phyloP scores from a whole-genome alignment of 2,888 invertebrate genomes.

The Tetranychus truncatus region DNA sequence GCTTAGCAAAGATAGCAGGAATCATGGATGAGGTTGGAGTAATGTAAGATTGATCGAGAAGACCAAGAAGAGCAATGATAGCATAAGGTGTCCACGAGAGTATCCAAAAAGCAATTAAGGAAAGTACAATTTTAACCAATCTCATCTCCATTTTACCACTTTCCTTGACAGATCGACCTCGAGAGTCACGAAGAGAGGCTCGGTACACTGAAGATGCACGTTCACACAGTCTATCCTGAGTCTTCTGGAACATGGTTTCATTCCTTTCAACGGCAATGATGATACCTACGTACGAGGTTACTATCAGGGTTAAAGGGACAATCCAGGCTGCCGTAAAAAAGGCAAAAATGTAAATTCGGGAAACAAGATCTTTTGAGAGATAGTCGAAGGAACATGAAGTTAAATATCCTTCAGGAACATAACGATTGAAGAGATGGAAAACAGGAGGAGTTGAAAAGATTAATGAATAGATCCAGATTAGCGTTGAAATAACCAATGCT shows the following conservation, averaged over 20 bases:
- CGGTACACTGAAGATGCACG: not conserved
- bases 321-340: conserved; percentile 51
- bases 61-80: conserved; percentile 51
- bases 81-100: conserved; percentile 67
- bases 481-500: conserved; percentile 43
- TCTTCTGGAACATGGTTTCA: not conserved
- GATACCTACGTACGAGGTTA: conserved; percentile 45
- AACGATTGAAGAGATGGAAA: conserved; percentile 48
- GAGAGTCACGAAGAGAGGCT: not conserved
- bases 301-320: conserved; percentile 49
- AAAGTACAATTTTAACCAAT: conserved; percentile 48
- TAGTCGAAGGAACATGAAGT: conserved; percentile 74
- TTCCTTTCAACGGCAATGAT: not conserved
- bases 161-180: not conserved
- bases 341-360: conserved; percentile 49
- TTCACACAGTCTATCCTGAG: not conserved
- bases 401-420: conserved; percentile 63
- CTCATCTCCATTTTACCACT: conserved; percentile 8
- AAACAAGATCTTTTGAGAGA: conserved; percentile 42
- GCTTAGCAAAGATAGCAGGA: conserved; percentile 37
- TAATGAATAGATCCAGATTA: conserved; percentile 55
- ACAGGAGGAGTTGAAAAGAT: conserved; percentile 52
- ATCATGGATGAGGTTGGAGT: conserved; percentile 42
- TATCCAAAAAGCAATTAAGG: conserved; percentile 54
- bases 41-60: conserved; percentile 44